Evolutionary conservation across 1,140 invertebrate species (phyloP).

Genomic region (Fopius arisanus): DNA sequence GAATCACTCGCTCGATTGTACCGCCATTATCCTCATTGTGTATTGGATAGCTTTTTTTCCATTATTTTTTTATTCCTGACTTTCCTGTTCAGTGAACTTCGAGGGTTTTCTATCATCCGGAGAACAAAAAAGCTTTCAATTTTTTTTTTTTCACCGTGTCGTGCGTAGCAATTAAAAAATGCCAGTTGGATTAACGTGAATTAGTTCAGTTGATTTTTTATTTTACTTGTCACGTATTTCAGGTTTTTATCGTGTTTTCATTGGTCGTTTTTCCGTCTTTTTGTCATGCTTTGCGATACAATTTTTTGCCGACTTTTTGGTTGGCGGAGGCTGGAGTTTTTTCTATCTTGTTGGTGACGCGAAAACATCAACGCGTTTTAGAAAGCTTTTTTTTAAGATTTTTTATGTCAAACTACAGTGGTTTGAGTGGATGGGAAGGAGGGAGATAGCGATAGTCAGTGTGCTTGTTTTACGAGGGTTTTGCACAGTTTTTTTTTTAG

Average conservation of each 20-base stretch:
- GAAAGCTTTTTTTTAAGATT: not conserved
- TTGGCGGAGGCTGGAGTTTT: not conserved
- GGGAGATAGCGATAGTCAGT: not conserved
- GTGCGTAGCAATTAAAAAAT: not conserved
- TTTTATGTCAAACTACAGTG: not conserved
- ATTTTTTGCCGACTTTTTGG: not conserved
- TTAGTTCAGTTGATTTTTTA: not conserved
- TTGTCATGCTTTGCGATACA: not conserved
- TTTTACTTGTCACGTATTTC: not conserved
- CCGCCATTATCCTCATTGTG: not conserved
- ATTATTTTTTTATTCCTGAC: not conserved
- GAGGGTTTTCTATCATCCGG: not conserved
- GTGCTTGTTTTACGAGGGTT: not conserved
- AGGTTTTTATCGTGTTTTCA: not conserved
- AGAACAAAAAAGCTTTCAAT: not conserved
- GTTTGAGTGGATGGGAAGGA: not conserved
- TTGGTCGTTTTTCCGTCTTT: not conserved
- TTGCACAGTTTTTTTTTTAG: not conserved
- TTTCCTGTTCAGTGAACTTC: not conserved
- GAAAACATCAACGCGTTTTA: constrained; percentile 6
- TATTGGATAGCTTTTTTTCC: not conserved
- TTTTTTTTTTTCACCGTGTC: not conserved
- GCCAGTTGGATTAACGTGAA: not conserved
- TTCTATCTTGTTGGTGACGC: not conserved
- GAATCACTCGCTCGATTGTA: not conserved